Percentiles rank a stretch among this genome's conserved stretches.
phyloP scores from a whole-genome alignment of 2,888 invertebrate species.

The Apotomis capreana region DNA sequence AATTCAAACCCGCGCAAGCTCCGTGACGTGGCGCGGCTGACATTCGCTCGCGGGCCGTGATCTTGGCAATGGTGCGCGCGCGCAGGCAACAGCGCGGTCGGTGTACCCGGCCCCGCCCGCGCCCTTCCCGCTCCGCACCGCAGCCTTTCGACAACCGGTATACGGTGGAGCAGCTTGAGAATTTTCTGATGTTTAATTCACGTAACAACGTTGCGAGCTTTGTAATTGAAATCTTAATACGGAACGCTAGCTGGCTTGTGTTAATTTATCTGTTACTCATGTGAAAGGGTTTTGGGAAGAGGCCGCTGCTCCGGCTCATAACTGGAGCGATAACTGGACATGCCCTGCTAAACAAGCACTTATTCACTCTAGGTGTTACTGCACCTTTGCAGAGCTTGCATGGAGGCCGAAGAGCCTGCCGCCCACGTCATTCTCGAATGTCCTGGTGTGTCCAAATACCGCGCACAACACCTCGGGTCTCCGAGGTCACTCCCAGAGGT shows the following conservation, averaged over 20 bases:
- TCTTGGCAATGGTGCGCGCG: slow-evolving; percentile 82
- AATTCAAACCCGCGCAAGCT: slow-evolving; percentile 76
- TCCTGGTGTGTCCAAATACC: too few species aligned
- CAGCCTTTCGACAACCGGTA: slow-evolving; percentile 81
- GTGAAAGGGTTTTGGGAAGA: not conserved
- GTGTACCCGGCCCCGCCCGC: slow-evolving; percentile 69
- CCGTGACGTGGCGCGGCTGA: slow-evolving; percentile 83
- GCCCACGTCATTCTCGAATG: too few species aligned
- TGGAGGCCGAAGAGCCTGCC: too few species aligned
- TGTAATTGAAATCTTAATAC: slow-evolving; percentile 67
- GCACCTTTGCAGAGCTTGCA: too few species aligned
- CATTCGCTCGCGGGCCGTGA: slow-evolving; percentile 84
- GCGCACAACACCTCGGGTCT: too few species aligned
- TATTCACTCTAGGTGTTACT: too few species aligned
- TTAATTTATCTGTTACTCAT: slow-evolving; percentile 15
- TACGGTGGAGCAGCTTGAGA: slow-evolving; percentile 63
- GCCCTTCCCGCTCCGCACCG: slow-evolving; percentile 51
- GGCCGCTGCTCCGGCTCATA: too few species aligned
- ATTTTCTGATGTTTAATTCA: slow-evolving; percentile 79
- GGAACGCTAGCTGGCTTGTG: slow-evolving; percentile 41
- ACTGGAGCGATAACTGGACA: too few species aligned
- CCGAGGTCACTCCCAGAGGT: too few species aligned
- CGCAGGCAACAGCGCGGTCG: slow-evolving; percentile 76
- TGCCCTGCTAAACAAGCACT: too few species aligned
- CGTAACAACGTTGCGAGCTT: slow-evolving; percentile 67